A percentile compares a stretch with the other conserved stretches of the same genome.
Evolutionary conservation across 2,888 invertebrate species (phyloP).

Genomic region (Branchipolynoe longqiensis): DNA sequence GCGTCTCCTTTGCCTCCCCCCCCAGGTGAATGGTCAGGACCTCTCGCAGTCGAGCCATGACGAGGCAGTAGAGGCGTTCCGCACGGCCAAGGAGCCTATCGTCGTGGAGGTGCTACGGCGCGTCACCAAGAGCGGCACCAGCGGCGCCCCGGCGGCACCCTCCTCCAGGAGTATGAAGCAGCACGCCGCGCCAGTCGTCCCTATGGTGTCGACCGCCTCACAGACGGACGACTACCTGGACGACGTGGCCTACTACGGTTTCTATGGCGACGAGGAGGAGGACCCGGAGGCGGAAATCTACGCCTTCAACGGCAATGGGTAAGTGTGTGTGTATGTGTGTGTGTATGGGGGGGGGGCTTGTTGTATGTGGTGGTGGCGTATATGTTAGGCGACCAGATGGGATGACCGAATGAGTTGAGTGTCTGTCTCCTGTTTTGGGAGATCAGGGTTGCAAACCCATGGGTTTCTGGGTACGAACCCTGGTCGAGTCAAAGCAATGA

Average conservation of each 20-base stretch:
- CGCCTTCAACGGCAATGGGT: slow-evolving; percentile 56
- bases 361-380: too few relatives aligned
- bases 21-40: slow-evolving; percentile 82
- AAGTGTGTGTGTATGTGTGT: too few relatives aligned
- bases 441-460: too few relatives aligned
- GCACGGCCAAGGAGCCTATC: slow-evolving; percentile 81
- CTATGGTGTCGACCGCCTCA: slow-evolving; percentile 80
- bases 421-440: too few relatives aligned
- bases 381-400: too few relatives aligned
- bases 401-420: too few relatives aligned
- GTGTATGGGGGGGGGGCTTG: too few relatives aligned
- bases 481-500: too few relatives aligned
- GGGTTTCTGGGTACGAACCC: too few relatives aligned
- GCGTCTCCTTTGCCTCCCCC: not conserved
- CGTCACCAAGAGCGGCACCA: slow-evolving; percentile 71
- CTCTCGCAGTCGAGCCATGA: slow-evolving; percentile 81
- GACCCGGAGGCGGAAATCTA: slow-evolving; percentile 50
- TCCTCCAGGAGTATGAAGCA: slow-evolving; percentile 48
- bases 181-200: slow-evolving; percentile 70
- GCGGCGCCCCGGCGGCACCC: slow-evolving; percentile 75
- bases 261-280: slow-evolving; percentile 52
- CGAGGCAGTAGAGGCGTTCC: slow-evolving; percentile 81
- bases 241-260: slow-evolving; percentile 57
- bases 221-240: slow-evolving; percentile 79
- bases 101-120: slow-evolving; percentile 81